Base-by-base conservation (phyloP, 2,888 invertebrate genomes). In the Aphrophora alni region DNA sequence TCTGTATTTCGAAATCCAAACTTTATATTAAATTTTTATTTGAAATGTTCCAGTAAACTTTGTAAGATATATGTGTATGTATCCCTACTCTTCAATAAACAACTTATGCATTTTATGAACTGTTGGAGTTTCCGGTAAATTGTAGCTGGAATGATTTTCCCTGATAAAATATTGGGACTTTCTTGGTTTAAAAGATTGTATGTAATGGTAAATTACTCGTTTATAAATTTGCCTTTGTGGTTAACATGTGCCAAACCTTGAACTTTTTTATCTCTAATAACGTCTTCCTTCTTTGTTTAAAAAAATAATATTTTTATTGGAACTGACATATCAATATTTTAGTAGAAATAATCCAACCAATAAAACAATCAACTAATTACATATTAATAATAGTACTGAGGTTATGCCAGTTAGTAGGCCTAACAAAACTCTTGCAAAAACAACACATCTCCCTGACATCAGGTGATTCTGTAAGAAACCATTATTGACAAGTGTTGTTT, bases 121-220 rank as follows among this genome's bases (percentile, higher is more conserved):
- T 74, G 74, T 74, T 38, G 28, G n/a, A 38, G 74, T 74, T n/a
- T 74, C 74, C 28, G 74, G 38, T 74, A 74, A 27, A 74, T 74
- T 21, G 38, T 74, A 74, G 21, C 74, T 17, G 28, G 38, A 74
- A 74, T 27, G 74, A 24, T 38, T 74, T 74, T 74, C 28, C 38
- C 74, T 74, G 33, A 38, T 38, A 38, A 33, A 74, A 74, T 38
- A 74, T 33, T 74, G 74, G n/a, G 74, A 74, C 38, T 74, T 27
- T 38, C 74, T 74, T 28, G 33, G 74, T 74, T 74, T 74, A 38
- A 74, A 74, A 38, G 74, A 74, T 27, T 24, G 28, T 74, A 74
- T 74, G 38, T 71, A 33, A 74, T 74, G 74, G 33, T 14, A 28
- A 28, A 74, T 38, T 74, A 74, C 33, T 27, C 71, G n/a, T 71